Conservation (phyloP, 2,113 vertebrate genomes). For the Paracanthobrama guichenoti region DNA sequence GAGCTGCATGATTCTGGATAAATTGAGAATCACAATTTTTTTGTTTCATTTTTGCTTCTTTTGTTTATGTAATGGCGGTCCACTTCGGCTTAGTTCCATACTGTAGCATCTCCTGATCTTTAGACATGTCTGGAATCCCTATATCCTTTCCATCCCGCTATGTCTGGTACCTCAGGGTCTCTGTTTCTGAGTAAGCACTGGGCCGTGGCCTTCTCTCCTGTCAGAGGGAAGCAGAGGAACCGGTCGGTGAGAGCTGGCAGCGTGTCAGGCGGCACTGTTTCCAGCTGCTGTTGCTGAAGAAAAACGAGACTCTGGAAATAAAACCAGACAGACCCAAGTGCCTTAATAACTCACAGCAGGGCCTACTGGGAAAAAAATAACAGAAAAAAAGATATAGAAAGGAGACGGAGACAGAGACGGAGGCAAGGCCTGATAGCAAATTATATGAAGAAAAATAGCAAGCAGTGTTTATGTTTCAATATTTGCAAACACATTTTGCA, state of each 20-base stretch:
- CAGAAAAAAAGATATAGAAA: constrained; percentile 51
- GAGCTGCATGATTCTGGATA: too few relatives aligned
- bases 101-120: background rate
- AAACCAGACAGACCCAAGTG: constrained; percentile 82
- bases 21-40: too few relatives aligned
- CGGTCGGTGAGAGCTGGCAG: constrained; percentile 65
- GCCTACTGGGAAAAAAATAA: constrained; percentile 75
- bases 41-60: background rate
- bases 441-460: background rate
- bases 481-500: background rate
- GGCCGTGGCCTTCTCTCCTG: constrained; percentile 69
- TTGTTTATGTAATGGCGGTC: background rate
- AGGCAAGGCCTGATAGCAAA: constrained; percentile 4
- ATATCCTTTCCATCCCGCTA: background rate
- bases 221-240: constrained; percentile 81
- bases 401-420: background rate
- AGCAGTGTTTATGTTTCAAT: constrained; percentile 5
- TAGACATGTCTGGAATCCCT: constrained; percentile 7
- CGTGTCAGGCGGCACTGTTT: constrained; percentile 39
- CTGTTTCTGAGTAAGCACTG: background rate
- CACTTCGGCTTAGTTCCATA: background rate
- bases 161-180: constrained; percentile 17
- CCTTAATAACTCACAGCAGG: constrained; percentile 76
- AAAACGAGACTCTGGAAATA: constrained; percentile 77
- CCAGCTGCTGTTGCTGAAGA: constrained; percentile 69